Conservation (phyloP, 2,888 invertebrate genomes). For the Scaptomyza caliginosa region DNA sequence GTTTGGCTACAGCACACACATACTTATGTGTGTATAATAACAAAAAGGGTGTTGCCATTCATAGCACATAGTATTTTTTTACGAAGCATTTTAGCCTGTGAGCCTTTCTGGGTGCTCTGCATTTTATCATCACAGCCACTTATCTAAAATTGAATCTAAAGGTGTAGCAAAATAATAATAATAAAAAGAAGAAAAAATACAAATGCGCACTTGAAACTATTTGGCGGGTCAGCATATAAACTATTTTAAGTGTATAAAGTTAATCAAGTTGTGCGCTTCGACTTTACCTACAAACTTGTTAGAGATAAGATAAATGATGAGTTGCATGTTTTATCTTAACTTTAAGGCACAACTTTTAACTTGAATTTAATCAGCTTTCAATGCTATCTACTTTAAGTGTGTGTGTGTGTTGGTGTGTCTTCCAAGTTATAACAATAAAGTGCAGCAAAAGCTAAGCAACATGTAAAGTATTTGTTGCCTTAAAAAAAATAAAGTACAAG, state of each 20-base stretch:
- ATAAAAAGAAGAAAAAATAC: constrained; percentile 32
- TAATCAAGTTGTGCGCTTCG: background rate
- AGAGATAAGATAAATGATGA: background rate
- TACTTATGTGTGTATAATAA: constrained; percentile 55
- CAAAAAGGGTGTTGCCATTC: constrained; percentile 39
- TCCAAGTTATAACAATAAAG: constrained; percentile 12
- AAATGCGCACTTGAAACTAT: constrained; percentile 52
- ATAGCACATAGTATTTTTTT: constrained; percentile 1
- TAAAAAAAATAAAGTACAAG: constrained; percentile 4
- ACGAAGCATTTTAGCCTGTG: constrained; percentile 22
- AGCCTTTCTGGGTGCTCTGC: constrained; percentile 66
- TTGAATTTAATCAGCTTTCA: background rate
- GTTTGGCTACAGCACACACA: constrained; percentile 28
- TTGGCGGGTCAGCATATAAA: constrained; percentile 35
- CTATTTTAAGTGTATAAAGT: too few relatives aligned
- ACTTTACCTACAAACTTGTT: background rate
- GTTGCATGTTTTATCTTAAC: too few relatives aligned
- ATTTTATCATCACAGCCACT: constrained; percentile 63
- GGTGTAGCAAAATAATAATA: constrained; percentile 49
- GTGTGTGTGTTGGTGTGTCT: background rate
- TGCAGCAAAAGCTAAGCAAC: constrained; percentile 5
- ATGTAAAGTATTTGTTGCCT: background rate
- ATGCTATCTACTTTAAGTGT: background rate
- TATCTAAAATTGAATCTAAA: constrained; percentile 76
- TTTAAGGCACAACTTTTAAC: too few relatives aligned